Percentiles rank a stretch among this genome's conserved stretches.
Evolutionary conservation across 2,888 invertebrate genomes (phyloP).

Genomic region (Apamea anceps): DNA sequence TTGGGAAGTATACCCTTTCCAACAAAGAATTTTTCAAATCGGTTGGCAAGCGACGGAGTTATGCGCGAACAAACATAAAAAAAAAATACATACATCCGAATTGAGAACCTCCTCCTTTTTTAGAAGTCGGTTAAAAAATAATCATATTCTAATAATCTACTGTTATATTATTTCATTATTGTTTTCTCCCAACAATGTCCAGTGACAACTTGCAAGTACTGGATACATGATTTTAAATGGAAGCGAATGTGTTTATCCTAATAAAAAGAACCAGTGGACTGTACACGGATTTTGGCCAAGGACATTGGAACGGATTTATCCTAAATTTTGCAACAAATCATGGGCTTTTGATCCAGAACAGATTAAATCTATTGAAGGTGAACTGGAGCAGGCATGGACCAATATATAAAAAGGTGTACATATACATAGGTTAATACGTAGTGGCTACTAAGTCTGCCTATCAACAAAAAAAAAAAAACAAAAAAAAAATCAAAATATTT

Average conservation of each 20-base stretch:
- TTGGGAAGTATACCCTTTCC: too few relatives aligned
- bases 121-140: too few relatives aligned
- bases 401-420: too few relatives aligned
- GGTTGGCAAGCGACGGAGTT: too few relatives aligned
- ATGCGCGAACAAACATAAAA: too few relatives aligned
- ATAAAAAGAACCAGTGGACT: slow-evolving; percentile 22
- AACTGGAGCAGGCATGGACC: slow-evolving; percentile 25
- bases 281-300: slow-evolving; percentile 40
- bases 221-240: neutral
- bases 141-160: too few relatives aligned
- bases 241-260: slow-evolving; percentile 22
- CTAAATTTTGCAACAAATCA: slow-evolving; percentile 18
- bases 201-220: slow-evolving; percentile 18
- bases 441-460: neutral
- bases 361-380: slow-evolving; percentile 10
- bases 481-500: too few relatives aligned
- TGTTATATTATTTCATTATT: neutral
- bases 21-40: too few relatives aligned
- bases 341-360: slow-evolving; percentile 25
- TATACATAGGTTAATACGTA: slow-evolving; percentile 85
- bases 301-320: accelerated
- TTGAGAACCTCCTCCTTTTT: too few relatives aligned
- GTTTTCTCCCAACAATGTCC: slow-evolving; percentile 40
- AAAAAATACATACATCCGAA: too few relatives aligned
- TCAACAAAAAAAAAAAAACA: too few relatives aligned